A percentile compares a stretch with the other conserved stretches of the same genome.
Evolutionary conservation across 2,888 invertebrate species (phyloP).

Genomic region (Noctua pronuba): DNA sequence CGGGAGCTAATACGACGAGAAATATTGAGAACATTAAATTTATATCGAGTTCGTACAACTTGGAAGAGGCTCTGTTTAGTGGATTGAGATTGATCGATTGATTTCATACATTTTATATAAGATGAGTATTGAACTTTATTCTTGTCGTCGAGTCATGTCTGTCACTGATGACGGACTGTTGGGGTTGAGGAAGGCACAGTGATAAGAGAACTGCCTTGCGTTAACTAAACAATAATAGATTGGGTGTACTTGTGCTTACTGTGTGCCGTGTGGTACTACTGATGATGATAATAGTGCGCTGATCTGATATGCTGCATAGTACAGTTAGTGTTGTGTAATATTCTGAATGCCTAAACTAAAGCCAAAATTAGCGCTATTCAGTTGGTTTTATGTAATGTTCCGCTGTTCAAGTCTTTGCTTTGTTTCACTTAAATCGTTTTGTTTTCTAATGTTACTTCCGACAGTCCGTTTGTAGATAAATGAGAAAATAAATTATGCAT

Average conservation of each 20-base stretch:
- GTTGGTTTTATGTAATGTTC: not conserved
- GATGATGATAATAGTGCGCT: not conserved
- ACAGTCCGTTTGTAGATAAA: not conserved
- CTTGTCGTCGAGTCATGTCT: not conserved
- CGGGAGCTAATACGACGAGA: constrained; percentile 12
- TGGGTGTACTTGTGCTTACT: not conserved
- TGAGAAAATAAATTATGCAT: not conserved
- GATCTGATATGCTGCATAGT: not conserved
- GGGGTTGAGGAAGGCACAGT: not conserved
- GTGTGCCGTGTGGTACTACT: no score
- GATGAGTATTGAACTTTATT: constrained; percentile 2
- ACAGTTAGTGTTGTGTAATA: no score
- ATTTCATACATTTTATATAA: constrained; percentile 9
- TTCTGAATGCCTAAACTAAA: no score
- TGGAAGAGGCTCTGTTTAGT: constrained; percentile 19
- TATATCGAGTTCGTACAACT: constrained; percentile 17
- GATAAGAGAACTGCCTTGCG: not conserved
- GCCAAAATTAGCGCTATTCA: not conserved
- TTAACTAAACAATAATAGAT: not conserved
- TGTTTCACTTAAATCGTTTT: not conserved
- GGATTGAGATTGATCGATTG: constrained; percentile 26
- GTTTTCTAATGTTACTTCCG: not conserved
- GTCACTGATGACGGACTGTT: not conserved
- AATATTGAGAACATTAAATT: constrained; percentile 38
- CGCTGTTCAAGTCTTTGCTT: not conserved